Evolutionary conservation across 2,888 invertebrate genomes (phyloP).

Genomic region (Drosophila anomelani): DNA sequence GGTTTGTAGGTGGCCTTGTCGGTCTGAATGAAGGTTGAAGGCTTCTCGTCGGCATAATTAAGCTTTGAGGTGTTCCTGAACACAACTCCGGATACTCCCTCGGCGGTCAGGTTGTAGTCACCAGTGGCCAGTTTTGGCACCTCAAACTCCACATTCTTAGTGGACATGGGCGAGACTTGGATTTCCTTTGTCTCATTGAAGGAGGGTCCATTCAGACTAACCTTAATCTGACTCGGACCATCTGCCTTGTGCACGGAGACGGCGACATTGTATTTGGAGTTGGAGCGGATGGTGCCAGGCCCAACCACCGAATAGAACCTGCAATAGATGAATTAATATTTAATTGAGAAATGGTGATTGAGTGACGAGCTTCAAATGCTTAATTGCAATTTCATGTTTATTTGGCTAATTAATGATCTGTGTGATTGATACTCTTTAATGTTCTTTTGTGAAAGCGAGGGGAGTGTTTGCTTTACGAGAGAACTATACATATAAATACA

Average conservation of each 20-base stretch:
- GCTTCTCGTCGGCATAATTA: constrained; percentile 88
- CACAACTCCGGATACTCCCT: constrained; percentile 89
- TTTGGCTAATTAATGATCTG: constrained; percentile 20
- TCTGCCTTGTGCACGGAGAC: constrained; percentile 86
- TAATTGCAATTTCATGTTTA: constrained; percentile 42
- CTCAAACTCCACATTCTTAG: constrained; percentile 89
- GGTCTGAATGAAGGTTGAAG: constrained; percentile 94
- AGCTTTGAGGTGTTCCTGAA: constrained; percentile 91
- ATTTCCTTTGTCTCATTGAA: constrained; percentile 89
- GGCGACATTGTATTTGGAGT: constrained; percentile 93
- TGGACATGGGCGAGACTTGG: constrained; percentile 89
- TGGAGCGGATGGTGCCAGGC: constrained; percentile 92
- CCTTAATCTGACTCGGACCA: constrained; percentile 86
- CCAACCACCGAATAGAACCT: constrained; percentile 90
- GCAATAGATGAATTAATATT: constrained; percentile 10
- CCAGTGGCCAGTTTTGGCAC: constrained; percentile 85
- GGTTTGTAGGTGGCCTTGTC: constrained; percentile 97
- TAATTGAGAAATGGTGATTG: constrained; percentile 13
- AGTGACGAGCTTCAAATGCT: constrained; percentile 1
- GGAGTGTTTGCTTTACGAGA: background rate
- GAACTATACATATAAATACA: too few species aligned
- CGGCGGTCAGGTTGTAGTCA: constrained; percentile 78
- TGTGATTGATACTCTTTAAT: constrained; percentile 14
- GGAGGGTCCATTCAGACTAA: constrained; percentile 90
- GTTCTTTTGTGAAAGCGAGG: constrained; percentile 2